These are phyloP conservation scores for Microcebus lehilahytsara DNA, from an alignment of 2,113 vertebrate genomes.

Conservation along the genomic window DNA sequence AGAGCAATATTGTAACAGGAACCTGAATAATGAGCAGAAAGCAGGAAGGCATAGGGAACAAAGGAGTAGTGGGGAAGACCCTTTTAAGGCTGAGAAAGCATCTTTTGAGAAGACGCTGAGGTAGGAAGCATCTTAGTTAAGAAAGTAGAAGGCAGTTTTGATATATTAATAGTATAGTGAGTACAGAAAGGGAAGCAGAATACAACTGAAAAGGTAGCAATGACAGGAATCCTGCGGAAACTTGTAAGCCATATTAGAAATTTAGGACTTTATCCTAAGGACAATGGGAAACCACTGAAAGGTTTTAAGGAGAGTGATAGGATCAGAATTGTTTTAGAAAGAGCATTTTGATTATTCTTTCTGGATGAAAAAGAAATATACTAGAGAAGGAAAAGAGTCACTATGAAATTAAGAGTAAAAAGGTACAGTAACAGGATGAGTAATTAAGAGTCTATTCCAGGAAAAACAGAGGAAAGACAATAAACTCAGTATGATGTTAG, in stretches of 20 bases:
- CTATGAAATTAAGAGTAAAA: constrained; percentile 18
- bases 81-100: background rate
- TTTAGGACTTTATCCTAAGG: constrained; percentile 5
- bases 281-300: background rate
- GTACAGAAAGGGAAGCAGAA: background rate
- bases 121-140: background rate
- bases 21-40: background rate
- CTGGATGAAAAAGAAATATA: background rate
- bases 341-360: background rate
- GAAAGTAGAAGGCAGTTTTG: background rate
- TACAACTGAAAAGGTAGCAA: background rate
- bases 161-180: background rate
- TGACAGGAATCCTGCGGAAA: background rate
- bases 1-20: background rate
- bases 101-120: background rate
- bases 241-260: background rate
- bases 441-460: background rate
- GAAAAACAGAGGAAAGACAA: background rate
- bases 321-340: constrained; percentile 3
- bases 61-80: background rate
- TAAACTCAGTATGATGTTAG: background rate
- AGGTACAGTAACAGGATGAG: background rate
- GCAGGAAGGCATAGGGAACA: background rate
- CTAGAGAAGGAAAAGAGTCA: background rate
- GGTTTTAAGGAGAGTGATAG: background rate